Evolutionary conservation across 2,888 invertebrate species (phyloP).

Genomic region (Pachycephus smyrnensis): DNA sequence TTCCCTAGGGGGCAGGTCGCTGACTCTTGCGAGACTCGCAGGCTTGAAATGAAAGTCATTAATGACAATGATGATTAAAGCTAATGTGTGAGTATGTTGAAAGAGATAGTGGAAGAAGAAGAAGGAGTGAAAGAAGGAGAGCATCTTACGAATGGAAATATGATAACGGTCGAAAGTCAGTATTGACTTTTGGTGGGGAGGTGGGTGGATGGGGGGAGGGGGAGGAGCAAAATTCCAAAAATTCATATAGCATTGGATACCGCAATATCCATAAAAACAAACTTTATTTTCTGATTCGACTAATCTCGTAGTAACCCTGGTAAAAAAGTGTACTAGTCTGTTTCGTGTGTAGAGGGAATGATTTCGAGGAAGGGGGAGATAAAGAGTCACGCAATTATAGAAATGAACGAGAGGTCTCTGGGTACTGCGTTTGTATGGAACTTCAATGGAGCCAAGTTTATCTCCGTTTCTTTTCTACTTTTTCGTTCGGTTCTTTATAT

Average conservation of each 20-base stretch:
- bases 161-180: constrained; percentile 24
- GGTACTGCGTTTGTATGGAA: not conserved
- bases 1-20: not conserved
- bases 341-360: not conserved
- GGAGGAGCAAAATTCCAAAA: not conserved
- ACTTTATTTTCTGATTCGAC: not conserved
- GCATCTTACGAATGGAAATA: constrained; percentile 46
- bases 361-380: not conserved
- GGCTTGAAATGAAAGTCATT: constrained; percentile 6
- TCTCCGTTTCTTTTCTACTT: not conserved
- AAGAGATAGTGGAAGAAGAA: constrained; percentile 14
- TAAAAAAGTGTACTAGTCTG: not conserved
- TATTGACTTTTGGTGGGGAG: not conserved
- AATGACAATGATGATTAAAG: constrained; percentile 17
- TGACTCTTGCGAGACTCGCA: not conserved
- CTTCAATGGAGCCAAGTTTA: not conserved
- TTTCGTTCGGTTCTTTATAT: not conserved
- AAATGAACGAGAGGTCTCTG: not conserved
- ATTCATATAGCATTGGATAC: not conserved
- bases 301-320: not conserved
- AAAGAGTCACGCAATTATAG: not conserved
- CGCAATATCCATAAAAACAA: not conserved
- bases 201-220: too few species aligned
- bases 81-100: constrained; percentile 24
- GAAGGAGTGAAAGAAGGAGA: too few species aligned